Base-by-base conservation (phyloP, 1,140 invertebrate genomes). In the Berghia stephanieae region DNA sequence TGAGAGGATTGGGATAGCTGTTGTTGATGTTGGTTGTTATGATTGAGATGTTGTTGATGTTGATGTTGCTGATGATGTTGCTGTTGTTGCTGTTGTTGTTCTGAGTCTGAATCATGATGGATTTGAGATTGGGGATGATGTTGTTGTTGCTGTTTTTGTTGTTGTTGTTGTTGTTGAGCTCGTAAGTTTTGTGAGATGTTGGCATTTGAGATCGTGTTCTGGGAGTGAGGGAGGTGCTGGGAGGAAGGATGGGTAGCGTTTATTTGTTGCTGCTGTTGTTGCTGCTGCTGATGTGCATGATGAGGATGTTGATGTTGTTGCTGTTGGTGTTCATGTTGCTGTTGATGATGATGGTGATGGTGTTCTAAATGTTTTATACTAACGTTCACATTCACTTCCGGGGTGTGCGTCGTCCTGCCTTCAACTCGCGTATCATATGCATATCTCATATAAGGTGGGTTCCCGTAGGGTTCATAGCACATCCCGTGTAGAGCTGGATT, bases 141-240 rank as follows among this genome's bases (percentile, higher is more conserved):
- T 68, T 67, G 74, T 70, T 70, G 73, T 63, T 80, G 79, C 16
- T 43, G 71, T 43, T 69, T 31, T 21, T 78, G 71, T 24, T 66
- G 74, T 21, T 68, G 74, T n/a, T 73, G 49, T 18, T 57, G 68
- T 55, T 77, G 40, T 44, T 46, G 40, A 43, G 27, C 18, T 63
- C 34, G 57, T 31, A n/a, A 4, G 63, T 31, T n/a, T n/a, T n/a
- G n/a, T n/a, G n/a, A n/a, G n/a, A n/a, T 24, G n/a, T n/a, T n/a
- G n/a, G n/a, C n/a, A n/a, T n/a, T n/a, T n/a, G n/a, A n/a, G n/a
- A n/a, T n/a, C n/a, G n/a, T n/a, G 55, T 10, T 60, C n/a, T 10
- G 8, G 55, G 34, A 27, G 55, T 5, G n/a, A 60, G n/a, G n/a
- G 55, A 60, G n/a, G 55, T n/a, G n/a, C n/a, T 8, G n/a, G n/a